These are phyloP conservation scores for Heterotis niloticus DNA, from an alignment of 2,113 vertebrate genomes.

Conservation along the genomic window DNA sequence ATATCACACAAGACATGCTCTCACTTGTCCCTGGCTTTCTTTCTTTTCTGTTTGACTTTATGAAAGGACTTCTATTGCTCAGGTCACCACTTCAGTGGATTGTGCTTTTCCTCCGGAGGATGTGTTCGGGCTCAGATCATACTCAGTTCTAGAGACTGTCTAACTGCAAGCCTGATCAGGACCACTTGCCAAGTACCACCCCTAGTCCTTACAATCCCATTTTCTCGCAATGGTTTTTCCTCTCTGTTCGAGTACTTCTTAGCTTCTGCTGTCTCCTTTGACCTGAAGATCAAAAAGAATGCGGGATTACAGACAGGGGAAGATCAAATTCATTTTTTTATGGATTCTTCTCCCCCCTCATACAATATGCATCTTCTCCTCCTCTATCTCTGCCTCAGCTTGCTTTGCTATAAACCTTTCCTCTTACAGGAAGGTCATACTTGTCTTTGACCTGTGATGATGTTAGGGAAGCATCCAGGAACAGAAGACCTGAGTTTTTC, in stretches of 20 bases:
- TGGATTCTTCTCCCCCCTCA: slow-evolving; percentile 34
- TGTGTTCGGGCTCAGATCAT: neutral
- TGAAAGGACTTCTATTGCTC: neutral
- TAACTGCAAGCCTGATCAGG: slow-evolving; percentile 1
- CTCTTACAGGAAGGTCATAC: slow-evolving; percentile 14
- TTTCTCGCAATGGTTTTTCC: too few species aligned
- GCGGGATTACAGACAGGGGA: slow-evolving; percentile 50
- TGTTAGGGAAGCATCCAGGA: neutral
- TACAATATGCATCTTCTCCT: slow-evolving; percentile 29
- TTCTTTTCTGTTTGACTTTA: neutral
- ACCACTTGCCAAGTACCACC: neutral
- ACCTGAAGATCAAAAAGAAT: slow-evolving; percentile 66
- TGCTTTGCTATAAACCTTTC: neutral
- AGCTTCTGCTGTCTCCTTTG: slow-evolving; percentile 36
- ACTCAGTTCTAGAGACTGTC: neutral
- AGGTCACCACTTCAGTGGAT: neutral
- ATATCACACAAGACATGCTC: neutral
- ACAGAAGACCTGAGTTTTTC: neutral
- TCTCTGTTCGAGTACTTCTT: neutral
- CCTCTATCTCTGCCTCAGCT: slow-evolving; percentile 33
- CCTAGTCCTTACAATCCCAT: neutral
- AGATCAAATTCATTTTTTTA: slow-evolving; percentile 45
- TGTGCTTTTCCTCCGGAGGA: too few species aligned
- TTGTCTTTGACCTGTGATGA: neutral
- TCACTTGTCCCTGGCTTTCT: neutral